Conservation (phyloP, 1,140 invertebrate species). For the Drosophila sp. region DNA sequence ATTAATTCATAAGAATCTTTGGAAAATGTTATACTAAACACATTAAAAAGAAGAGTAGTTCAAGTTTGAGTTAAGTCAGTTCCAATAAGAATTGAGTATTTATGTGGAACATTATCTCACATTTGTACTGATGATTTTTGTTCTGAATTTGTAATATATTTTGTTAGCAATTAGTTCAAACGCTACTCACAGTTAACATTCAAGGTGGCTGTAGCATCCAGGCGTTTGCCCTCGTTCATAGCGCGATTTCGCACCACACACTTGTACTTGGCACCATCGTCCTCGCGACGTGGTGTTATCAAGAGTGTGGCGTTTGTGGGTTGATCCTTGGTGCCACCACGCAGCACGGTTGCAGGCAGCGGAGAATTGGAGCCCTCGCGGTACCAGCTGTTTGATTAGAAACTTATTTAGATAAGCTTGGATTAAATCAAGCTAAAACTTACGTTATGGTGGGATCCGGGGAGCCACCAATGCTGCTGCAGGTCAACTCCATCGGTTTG, state of each 20-base stretch:
- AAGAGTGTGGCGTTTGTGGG: constrained; percentile 90
- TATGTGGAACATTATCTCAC: too few species aligned
- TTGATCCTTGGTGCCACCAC: constrained; percentile 88
- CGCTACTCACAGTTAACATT: constrained; percentile 94
- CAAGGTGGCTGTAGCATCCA: constrained; percentile 91
- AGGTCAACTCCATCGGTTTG: constrained; percentile 90
- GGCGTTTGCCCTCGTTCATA: constrained; percentile 90
- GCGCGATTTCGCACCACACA: constrained; percentile 96
- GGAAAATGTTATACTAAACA: too few species aligned
- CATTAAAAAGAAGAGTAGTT: too few species aligned
- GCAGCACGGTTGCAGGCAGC: constrained; percentile 88
- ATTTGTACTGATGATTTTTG: too few species aligned
- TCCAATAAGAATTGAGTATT: too few species aligned
- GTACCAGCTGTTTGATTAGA: constrained; percentile 87
- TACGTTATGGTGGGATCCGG: constrained; percentile 93
- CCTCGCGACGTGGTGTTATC: constrained; percentile 91
- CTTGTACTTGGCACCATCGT: constrained; percentile 92
- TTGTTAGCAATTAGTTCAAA: too few species aligned
- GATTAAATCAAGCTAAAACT: constrained; percentile 60
- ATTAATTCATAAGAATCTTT: too few species aligned
- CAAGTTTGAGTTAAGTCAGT: too few species aligned
- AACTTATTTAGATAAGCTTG: background rate
- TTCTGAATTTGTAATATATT: too few species aligned
- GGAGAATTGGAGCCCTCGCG: constrained; percentile 88
- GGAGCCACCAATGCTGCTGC: constrained; percentile 93